Base-by-base conservation (phyloP, 2,113 vertebrate genomes). In the Euleptes europaea region DNA sequence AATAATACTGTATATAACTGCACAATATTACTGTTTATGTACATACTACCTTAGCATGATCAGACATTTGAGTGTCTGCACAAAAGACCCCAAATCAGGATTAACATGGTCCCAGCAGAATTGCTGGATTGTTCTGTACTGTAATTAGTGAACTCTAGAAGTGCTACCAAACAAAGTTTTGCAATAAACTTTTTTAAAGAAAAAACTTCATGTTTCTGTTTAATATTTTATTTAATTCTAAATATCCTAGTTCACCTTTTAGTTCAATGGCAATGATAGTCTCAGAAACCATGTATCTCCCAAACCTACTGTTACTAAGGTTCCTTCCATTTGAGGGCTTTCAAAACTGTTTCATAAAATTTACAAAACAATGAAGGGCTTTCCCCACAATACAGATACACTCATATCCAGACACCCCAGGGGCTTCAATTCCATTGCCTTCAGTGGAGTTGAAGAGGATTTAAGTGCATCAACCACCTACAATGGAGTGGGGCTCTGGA, bases 131-230 rank as follows among this genome's bases (percentile, higher is more conserved):
- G 80, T 94, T 94, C 91, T 91, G 92, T 96, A 93, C 92, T 66
- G 8, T 84, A 93, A 89, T 71, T 33, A 82, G 84, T 84, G 91
- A 92, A 92, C 89, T 94, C 94, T 94, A 94, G 95, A 96, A 97
- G 92, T 95, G 92, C 84, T 93, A 95, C 90, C 83, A 94, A 92
- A 92, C 89, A 95, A 90, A 95, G 82, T 95, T 96, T 96, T 96
- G 94, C 94, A 97, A 96, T 96, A 97, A 96, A 95, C 84, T 84
- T 38, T 85, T 89, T 83, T 75, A 88, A 89, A 90, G 49, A 85
- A 86, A 70, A 38, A 63, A 84, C 31, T 26, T 76, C 79, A 85
- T 76, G 54, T 26, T 76, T 60, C 9, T 38, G 26, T 12, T 5
- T 5, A 12, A 74, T 54, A 0, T 2, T 15, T 13, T 63, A n/a